Conservation (phyloP, 2,113 vertebrate genomes). For the Spizaetus ornatus region DNA sequence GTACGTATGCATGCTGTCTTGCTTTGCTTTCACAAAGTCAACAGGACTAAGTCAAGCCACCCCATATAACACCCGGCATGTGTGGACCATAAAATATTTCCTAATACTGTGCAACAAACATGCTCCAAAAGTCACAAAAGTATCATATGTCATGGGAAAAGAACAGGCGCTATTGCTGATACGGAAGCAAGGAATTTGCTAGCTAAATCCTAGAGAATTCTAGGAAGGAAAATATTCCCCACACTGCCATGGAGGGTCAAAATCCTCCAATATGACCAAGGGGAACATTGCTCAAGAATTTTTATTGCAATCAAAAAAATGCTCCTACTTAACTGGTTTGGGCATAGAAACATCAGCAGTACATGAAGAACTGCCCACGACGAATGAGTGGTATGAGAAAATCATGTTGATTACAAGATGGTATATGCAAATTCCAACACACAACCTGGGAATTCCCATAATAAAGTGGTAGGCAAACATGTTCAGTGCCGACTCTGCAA, state of each 20-base stretch:
- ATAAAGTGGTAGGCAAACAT: rapidly evolving
- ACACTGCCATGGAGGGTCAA: not conserved
- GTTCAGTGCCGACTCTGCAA: not conserved
- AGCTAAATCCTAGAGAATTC: conserved; percentile 22
- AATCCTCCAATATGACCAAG: not conserved
- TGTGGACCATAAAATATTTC: not conserved
- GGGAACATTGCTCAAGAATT: not conserved
- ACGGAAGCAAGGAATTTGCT: not conserved
- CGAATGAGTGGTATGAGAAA: not conserved
- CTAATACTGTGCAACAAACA: not conserved
- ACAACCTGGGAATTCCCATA: not conserved
- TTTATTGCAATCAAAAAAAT: not conserved
- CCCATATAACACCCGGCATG: not conserved
- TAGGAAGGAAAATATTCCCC: not conserved
- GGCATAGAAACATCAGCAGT: not conserved
- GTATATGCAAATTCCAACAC: rapidly evolving
- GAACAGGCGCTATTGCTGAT: not conserved
- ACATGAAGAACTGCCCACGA: not conserved
- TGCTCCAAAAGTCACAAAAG: not conserved
- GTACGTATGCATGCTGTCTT: not conserved
- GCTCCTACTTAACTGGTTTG: not conserved
- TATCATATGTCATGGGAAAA: conserved; percentile 11
- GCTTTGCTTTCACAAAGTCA: not conserved
- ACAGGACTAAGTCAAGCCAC: not conserved
- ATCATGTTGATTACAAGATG: not conserved